Evolutionary conservation across 2,113 vertebrate species (phyloP), one percentile per base, ranked within the genome.

Genomic region (Ploceus nigricollis): DNA sequence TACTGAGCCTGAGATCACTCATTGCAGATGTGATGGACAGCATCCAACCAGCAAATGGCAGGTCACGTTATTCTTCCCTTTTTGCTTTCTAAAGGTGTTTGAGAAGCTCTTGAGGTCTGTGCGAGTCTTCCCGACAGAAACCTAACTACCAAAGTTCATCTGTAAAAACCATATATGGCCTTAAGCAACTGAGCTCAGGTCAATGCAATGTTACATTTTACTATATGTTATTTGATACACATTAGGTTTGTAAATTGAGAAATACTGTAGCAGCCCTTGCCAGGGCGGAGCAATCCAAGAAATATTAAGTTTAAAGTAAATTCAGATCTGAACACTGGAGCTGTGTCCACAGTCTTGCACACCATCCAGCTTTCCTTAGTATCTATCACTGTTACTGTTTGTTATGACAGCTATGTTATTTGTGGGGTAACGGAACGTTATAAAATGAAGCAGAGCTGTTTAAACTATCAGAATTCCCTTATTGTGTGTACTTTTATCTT

Each of bases 381-480:
- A 86, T 90, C 71, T 92, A 10, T 83, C 44, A 53, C 65, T 84
- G 86, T 94, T 92, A 87, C 68, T 79, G 10, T 93, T 96, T 96
- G 92, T 95, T 96, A 95, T 96, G 96, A 96, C 90, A 96, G 69
- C 80, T 89, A 89, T 4, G 3, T 96, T 93, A 96, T 96, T 96
- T 97, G 90, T 96, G 93, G 87, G 83, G 92, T 94, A 94, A 92
- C 24, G 5, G 80, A 94, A 89, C 10, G 7, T 79, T 92, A 65
- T 91, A 89, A 93, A 92, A 90, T 65, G 82, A 95, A 93, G 57
- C 86, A 93, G 82, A 83, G 61, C 48, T 90, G 80, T 89, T 94
- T 89, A 76, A 96, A 95, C 69, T 87, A 93, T 91, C 77, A 75
- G 82, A 93, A 92, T 91, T 94, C 37, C 48, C 37, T 58, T 87